Evolutionary conservation across 2,113 vertebrate genomes (phyloP), one percentile per base, ranked within the genome.

Genomic region (Malurus cyaneus): DNA sequence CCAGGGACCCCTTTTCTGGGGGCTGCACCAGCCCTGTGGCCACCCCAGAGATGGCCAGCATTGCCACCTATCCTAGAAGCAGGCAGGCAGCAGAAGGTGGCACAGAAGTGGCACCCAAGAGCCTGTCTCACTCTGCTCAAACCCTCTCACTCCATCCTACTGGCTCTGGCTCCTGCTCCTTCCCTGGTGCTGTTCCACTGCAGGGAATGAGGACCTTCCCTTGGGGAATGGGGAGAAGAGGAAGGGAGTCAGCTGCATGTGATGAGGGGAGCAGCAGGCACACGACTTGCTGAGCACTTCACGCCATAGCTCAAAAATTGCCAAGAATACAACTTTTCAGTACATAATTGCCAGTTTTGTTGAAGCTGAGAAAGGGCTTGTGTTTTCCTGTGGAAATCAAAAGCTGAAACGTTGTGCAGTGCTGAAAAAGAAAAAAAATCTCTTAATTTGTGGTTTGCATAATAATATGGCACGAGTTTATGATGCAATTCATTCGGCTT

Each of bases 361-460:
- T 28, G 31, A 72, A 46, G 49, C 21, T 81, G 36, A 76, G 49
- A 69, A 67, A 82, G 34, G 18, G 14, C 60, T 71, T 92, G 34
- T 54, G 21, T 31, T 86, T 89, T 92, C 44, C 47, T 54, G 47
- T 78, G 65, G 57, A 89, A 95, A 76, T 56, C 29, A 84, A 71
- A 84, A 78, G 32, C 34, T 66, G 61, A 84, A 92, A 78, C 31
- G 26, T 52, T 85, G 65, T 5, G 3, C 12, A 62, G 69, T 1
- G 2, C 47, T 71, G 69, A 42, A 84, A 90, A 84, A 89, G 66
- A 46, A 84, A 89, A 71, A 46, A 0, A 3, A 7, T 41, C 42
- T 78, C 56, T 81, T 80, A 91, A 88, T 62, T 78, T 44, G 56
- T 64, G 65, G 52, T 71, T 94, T 94, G 87, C 65, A 52, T 89